These are phyloP conservation scores for Drosophila birchii DNA, from an alignment of 2,888 invertebrate species.

Conservation along the genomic window DNA sequence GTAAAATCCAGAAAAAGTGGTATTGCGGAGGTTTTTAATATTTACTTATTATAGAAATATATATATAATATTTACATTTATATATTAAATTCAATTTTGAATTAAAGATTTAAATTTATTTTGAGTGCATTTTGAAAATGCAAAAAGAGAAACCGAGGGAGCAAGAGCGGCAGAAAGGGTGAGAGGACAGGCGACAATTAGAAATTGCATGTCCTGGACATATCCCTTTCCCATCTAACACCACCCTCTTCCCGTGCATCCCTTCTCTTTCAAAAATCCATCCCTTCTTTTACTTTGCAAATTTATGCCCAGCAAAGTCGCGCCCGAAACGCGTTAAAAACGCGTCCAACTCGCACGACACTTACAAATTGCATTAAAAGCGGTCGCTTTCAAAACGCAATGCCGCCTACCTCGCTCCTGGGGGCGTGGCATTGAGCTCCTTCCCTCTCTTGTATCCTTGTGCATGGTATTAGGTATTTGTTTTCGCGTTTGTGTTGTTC, in stretches of 20 bases:
- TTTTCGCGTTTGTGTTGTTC: conserved; percentile 33
- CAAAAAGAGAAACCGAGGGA: neutral
- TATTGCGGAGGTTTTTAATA: neutral
- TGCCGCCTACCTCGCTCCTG: conserved; percentile 31
- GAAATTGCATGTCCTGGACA: conserved; percentile 47
- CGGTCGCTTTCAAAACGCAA: conserved; percentile 57
- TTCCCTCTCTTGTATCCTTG: conserved; percentile 3
- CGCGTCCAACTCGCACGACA: conserved; percentile 47
- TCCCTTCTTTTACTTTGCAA: conserved; percentile 23
- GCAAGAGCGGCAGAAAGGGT: neutral
- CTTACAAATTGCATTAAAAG: conserved; percentile 75
- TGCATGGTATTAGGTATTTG: conserved; percentile 15
- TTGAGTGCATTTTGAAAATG: neutral
- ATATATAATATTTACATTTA: too few relatives aligned
- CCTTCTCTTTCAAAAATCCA: neutral
- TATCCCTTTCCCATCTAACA: conserved; percentile 17
- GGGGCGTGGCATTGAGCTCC: conserved; percentile 14
- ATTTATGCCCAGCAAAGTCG: conserved; percentile 52
- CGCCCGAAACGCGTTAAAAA: conserved; percentile 33
- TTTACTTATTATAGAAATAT: neutral
- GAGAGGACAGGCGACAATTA: conserved; percentile 51
- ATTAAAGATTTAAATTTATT: neutral
- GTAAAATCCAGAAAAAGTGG: too few relatives aligned
- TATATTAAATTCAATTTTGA: neutral
- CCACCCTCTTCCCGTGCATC: too few relatives aligned